phyloP scores from a whole-genome alignment of 2,113 vertebrate genomes.

The cattle (Bos taurus) region ARS-UCD2.0 NC_037329.1:93391001-93391500 shows the following conservation, averaged over 20 bases:
- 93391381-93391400: neutral
- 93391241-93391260: too few species aligned
- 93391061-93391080: too few species aligned
- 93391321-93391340: neutral
- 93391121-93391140: too few species aligned
- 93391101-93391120: too few species aligned
- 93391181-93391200: too few species aligned
- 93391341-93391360: neutral
- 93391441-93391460: neutral
- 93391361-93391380: neutral
- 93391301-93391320: neutral
- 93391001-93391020: too few species aligned
- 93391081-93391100: too few species aligned
- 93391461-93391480: neutral
- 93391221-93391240: too few species aligned
- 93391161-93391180: too few species aligned
- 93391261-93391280: rapidly evolving
- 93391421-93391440: neutral
- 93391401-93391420: neutral
- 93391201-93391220: too few species aligned
- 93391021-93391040: too few species aligned
- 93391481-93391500: neutral
- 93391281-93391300: neutral
- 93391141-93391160: rapidly evolving
- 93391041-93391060: too few species aligned